Evolutionary conservation across 2,888 invertebrate species (phyloP).

Genomic region (Hirtodrosophila duncani): DNA sequence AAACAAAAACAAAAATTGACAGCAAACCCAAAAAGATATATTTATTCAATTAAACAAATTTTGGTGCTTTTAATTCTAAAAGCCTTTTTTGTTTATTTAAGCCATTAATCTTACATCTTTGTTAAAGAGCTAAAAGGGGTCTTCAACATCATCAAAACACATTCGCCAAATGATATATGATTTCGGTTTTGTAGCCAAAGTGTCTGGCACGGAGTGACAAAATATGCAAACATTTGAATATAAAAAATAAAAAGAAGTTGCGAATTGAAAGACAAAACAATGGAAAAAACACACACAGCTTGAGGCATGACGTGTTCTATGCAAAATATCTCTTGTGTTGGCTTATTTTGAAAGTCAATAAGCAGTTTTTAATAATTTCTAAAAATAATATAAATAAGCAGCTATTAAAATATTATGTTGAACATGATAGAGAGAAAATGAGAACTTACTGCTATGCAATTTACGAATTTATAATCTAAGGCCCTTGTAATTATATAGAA

Average conservation of each 20-base stretch:
- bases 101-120: conserved; percentile 50
- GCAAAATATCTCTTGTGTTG: background rate
- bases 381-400: background rate
- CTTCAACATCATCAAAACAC: conserved; percentile 34
- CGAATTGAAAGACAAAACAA: conserved; percentile 1
- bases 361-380: background rate
- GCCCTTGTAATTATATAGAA: too few relatives aligned
- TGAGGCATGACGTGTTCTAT: background rate
- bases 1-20: conserved; percentile 14
- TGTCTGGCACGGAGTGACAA: conserved; percentile 55
- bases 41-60: conserved; percentile 12
- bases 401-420: conserved; percentile 3
- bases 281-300: background rate
- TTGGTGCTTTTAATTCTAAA: conserved; percentile 48
- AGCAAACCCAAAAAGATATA: conserved; percentile 5
- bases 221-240: conserved; percentile 45
- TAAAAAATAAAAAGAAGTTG: conserved; percentile 2
- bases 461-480: too few relatives aligned
- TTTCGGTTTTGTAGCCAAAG: conserved; percentile 42
- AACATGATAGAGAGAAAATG: too few relatives aligned
- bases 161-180: conserved; percentile 36
- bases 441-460: too few relatives aligned
- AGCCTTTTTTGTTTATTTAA: conserved; percentile 38
- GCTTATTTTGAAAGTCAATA: conserved; percentile 24
- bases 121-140: conserved; percentile 46